A percentile compares a stretch with the other conserved stretches of the same genome.
Evolutionary conservation across 2,113 vertebrate species (phyloP).

Genomic region (Serinus canaria): DNA sequence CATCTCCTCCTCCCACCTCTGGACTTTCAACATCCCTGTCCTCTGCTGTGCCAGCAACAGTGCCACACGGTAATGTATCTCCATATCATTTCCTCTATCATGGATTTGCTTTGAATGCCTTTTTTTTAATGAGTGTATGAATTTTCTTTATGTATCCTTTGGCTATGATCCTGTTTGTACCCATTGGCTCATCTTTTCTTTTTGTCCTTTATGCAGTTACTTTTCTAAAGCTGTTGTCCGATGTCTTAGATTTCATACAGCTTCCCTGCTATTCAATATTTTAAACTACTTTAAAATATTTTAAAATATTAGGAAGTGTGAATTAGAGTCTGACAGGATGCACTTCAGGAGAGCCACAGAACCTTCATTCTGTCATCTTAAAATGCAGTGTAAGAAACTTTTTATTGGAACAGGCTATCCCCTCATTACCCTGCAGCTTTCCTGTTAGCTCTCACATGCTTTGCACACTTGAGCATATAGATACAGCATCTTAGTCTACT

Average conservation of each 20-base stretch:
- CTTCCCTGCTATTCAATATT: not conserved
- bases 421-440: not conserved
- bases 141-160: accelerated
- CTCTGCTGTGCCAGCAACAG: not conserved
- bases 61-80: not conserved
- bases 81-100: accelerated
- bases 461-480: not conserved
- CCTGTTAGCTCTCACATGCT: not conserved
- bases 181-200: not conserved
- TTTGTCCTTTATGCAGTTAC: not conserved
- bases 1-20: accelerated
- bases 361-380: not conserved
- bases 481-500: not conserved
- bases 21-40: not conserved
- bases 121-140: accelerated
- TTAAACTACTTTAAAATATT: not conserved
- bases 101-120: not conserved
- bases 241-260: not conserved
- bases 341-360: not conserved
- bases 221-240: not conserved
- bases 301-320: not conserved
- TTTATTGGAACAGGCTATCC: not conserved
- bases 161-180: accelerated
- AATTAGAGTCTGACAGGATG: not conserved
- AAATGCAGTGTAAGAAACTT: not conserved